Evolutionary conservation across 2,797 vertebrate genomes (phyloP).

Genomic region (Spea hammondii): DNA sequence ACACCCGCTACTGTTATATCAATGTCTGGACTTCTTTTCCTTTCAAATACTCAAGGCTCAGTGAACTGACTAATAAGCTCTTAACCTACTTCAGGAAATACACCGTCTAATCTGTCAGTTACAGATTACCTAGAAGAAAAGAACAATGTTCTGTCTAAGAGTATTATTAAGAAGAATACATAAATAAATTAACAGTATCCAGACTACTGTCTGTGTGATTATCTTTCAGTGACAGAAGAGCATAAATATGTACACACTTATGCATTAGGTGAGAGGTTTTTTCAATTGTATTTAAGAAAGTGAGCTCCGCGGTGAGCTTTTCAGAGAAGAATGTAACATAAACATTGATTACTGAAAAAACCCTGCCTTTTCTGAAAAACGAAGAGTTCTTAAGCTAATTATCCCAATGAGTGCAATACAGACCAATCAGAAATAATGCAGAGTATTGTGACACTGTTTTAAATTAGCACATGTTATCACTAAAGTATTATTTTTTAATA

Average conservation of each 20-base stretch:
- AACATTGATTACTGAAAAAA: no score
- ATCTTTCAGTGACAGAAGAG: slow-evolving; percentile 33
- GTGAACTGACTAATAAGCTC: slow-evolving; percentile 27
- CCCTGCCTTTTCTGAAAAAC: no score
- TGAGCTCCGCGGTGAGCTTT: slow-evolving; percentile 29
- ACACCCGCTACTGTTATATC: slow-evolving; percentile 21
- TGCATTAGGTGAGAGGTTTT: slow-evolving; percentile 32
- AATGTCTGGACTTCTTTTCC: slow-evolving; percentile 14
- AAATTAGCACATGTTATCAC: no score
- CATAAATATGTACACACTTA: slow-evolving; percentile 32
- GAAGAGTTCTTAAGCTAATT: no score
- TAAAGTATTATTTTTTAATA: no score
- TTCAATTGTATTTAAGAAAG: slow-evolving; percentile 29
- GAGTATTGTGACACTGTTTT: no score
- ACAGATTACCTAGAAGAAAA: slow-evolving; percentile 23
- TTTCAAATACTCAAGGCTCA: slow-evolving; percentile 18
- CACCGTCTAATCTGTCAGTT: slow-evolving; percentile 43
- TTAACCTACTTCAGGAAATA: slow-evolving; percentile 33
- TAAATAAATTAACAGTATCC: slow-evolving; percentile 28
- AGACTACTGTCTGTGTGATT: slow-evolving; percentile 24
- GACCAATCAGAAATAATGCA: no score
- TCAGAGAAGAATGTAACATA: neutral
- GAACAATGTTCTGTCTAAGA: slow-evolving; percentile 30
- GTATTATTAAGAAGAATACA: slow-evolving; percentile 12
- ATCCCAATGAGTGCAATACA: no score